phyloP scores from a whole-genome alignment of 2,797 vertebrate genomes.

The Ambastaia sidthimunki region DNA sequence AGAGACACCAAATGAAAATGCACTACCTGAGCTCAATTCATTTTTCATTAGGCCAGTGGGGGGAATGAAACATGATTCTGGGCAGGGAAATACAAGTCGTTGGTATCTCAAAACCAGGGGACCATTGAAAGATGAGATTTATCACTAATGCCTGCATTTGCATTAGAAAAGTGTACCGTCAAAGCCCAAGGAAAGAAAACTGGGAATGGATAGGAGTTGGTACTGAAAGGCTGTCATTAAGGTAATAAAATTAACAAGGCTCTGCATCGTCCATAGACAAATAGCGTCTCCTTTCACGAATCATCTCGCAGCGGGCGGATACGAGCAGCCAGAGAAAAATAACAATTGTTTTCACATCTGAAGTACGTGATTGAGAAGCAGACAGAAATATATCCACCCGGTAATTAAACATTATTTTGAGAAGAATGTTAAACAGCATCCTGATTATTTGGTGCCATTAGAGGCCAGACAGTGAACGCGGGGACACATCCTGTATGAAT shows the following conservation, averaged over 20 bases:
- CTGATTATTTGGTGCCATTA: conserved; percentile 53
- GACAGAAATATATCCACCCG: conserved; percentile 49
- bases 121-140: conserved; percentile 67
- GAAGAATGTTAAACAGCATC: conserved; percentile 53
- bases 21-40: conserved; percentile 71
- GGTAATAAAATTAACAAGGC: conserved; percentile 69
- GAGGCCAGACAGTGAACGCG: conserved; percentile 34
- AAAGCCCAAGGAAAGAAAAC: conserved; percentile 67
- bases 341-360: conserved; percentile 54
- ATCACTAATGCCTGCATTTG: conserved; percentile 73
- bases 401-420: conserved; percentile 66
- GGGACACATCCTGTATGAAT: conserved; percentile 3
- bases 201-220: conserved; percentile 68
- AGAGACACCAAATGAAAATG: conserved; percentile 41
- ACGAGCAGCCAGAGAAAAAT: conserved; percentile 5
- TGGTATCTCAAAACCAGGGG: conserved; percentile 62
- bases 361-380: conserved; percentile 54
- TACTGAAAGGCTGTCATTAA: conserved; percentile 53
- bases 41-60: conserved; percentile 73
- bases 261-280: conserved; percentile 10
- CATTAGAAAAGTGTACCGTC: conserved; percentile 76
- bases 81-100: conserved; percentile 63
- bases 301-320: conserved; percentile 17
- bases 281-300: conserved; percentile 29
- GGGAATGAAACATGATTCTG: conserved; percentile 69